Conservation (phyloP, 2,888 invertebrate genomes). For the Cataglyphis albicans region DNA sequence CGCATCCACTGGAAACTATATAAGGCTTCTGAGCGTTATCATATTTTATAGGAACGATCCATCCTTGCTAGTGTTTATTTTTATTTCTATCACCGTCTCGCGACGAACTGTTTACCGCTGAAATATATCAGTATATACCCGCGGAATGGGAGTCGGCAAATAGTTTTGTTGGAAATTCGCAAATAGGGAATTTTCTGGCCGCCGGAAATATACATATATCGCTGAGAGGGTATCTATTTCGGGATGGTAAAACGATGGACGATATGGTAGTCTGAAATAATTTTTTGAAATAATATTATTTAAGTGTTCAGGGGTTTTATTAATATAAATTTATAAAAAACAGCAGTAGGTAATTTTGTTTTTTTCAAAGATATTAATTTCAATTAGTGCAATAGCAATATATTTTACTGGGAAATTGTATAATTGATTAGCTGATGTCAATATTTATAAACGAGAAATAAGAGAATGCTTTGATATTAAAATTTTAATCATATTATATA, state of each 20-base stretch:
- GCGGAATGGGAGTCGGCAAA: conserved; percentile 31
- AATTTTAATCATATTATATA: background rate
- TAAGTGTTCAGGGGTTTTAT: conserved; percentile 17
- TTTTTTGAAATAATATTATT: background rate
- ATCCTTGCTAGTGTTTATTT: conserved; percentile 51
- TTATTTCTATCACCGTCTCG: conserved; percentile 36
- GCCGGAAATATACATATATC: conserved; percentile 38
- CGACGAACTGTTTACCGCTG: conserved; percentile 41
- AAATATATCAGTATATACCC: conserved; percentile 39
- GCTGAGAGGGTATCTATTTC: conserved; percentile 12
- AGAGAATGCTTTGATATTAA: conserved; percentile 19
- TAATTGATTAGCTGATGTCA: background rate
- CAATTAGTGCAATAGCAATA: conserved; percentile 11
- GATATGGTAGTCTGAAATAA: background rate
- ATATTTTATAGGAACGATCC: conserved; percentile 53
- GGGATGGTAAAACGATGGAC: background rate
- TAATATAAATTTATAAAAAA: background rate
- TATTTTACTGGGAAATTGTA: background rate
- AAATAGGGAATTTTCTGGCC: conserved; percentile 40
- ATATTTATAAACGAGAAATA: conserved; percentile 39
- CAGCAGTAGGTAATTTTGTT: background rate
- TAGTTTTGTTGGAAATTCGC: conserved; percentile 45
- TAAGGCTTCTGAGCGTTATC: conserved; percentile 51
- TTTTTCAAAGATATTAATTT: conserved; percentile 2
- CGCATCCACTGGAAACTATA: conserved; percentile 56